A percentile compares a stretch with the other conserved stretches of the same genome.
Conservation (phyloP, 2,888 invertebrate species). For the Pammene aurita region DNA sequence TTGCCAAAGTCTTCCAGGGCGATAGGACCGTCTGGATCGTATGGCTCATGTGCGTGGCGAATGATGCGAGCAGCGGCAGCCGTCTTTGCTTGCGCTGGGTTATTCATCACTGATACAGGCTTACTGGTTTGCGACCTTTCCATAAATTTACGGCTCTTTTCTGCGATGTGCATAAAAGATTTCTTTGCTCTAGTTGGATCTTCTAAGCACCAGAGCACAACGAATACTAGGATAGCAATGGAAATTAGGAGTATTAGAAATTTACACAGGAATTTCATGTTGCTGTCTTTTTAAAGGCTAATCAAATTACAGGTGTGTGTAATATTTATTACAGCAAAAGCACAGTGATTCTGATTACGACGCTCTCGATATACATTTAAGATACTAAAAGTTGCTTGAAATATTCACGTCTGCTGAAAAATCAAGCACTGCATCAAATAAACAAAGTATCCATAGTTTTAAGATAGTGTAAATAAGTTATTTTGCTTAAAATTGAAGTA, state of each 20-base stretch:
- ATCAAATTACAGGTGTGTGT: too few species aligned
- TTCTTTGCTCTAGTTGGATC: background rate
- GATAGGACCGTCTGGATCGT: background rate
- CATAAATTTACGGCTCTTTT: background rate
- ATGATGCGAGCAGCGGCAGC: background rate
- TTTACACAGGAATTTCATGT: constrained; percentile 7
- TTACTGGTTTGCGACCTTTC: background rate
- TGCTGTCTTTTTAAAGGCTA: background rate
- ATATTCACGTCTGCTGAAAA: too few species aligned
- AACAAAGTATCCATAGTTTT: too few species aligned
- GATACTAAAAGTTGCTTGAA: too few species aligned
- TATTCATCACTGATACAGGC: background rate
- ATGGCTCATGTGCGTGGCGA: background rate
- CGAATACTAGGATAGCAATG: background rate
- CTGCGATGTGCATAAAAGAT: background rate
- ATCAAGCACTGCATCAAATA: too few species aligned
- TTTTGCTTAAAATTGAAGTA: too few species aligned
- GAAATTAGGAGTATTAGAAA: background rate
- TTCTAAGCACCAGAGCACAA: constrained; percentile 5
- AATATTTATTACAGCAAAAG: too few species aligned
- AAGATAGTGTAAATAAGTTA: too few species aligned
- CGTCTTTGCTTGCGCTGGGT: background rate
- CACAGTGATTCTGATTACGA: too few species aligned
- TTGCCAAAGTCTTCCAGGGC: background rate
- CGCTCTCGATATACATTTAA: too few species aligned